Evolutionary conservation across 2,888 invertebrate genomes (phyloP), one percentile per base, ranked within the genome.

Genomic region (Ophioninae sp.): DNA sequence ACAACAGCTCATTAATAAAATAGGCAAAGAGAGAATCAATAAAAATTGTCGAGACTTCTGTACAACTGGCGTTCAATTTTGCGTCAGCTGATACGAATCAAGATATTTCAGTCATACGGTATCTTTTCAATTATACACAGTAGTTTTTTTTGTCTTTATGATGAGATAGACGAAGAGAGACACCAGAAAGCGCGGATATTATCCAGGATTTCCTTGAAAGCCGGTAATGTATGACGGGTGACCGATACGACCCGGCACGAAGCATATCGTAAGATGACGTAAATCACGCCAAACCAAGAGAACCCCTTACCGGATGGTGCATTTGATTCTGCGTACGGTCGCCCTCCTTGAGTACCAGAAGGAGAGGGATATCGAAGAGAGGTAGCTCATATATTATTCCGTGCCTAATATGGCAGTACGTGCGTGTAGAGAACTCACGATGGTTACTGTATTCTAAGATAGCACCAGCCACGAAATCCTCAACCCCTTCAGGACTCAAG

Each of bases 361-460:
- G 30, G 59, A 51, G 74, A 58, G 39, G 41, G 65, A 75, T 74
- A 83, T 41, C 44, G 63, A 68, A 68, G 61, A 63, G 75, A 61
- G 80, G 79, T 80, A 68, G 30, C 87, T 87, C 90, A 90, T 92
- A 92, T 90, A 92, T 92, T 91, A 91, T 89, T 88, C 90, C 81
- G 84, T 83, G 90, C 89, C 89, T 90, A 91, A 91, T 91, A 91
- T 87, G 91, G 87, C 87, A 89, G 91, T 92, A 93, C 93, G 93
- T 93, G 93, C 92, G 91, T 92, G 90, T 90, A 90, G 89, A 73
- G 79, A 75, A 88, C 89, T 87, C 85, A 67, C 86, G 89, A 89
- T 87, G 89, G 87, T 86, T 88, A 83, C 86, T 80, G 87, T 78
- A 80, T n/a, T 61, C 76, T 69, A 71, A 85, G 84, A 86, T 86